Evolutionary conservation across 2,113 vertebrate species (phyloP).

Genomic region (Hippolais icterina): DNA sequence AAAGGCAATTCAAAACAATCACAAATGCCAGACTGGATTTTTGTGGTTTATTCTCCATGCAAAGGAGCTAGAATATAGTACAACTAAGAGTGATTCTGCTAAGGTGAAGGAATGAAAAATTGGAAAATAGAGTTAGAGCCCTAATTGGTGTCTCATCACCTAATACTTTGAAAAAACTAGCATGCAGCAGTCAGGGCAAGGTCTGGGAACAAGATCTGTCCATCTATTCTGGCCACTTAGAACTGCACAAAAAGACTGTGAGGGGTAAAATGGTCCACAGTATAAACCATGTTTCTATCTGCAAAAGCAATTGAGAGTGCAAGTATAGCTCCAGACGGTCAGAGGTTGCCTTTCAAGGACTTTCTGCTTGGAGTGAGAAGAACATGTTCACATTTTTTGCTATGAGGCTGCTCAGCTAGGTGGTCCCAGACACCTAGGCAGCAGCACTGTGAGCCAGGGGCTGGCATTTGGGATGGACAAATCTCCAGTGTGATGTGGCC

Average conservation of each 20-base stretch:
- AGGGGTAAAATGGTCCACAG: neutral
- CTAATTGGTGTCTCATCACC: neutral
- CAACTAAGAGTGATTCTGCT: neutral
- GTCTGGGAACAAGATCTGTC: neutral
- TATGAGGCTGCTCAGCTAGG: neutral
- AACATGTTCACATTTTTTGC: neutral
- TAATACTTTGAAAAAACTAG: neutral
- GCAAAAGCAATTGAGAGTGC: neutral
- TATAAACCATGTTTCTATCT: neutral
- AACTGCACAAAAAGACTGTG: neutral
- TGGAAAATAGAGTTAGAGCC: neutral
- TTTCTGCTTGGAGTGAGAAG: neutral
- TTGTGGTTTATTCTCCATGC: neutral
- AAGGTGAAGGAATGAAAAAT: neutral
- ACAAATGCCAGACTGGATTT: neutral
- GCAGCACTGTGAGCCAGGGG: rapidly evolving
- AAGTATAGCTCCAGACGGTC: neutral
- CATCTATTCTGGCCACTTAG: neutral
- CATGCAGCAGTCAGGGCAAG: neutral
- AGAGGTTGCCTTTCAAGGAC: neutral
- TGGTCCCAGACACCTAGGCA: neutral
- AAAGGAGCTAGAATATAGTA: neutral
- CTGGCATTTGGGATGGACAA: rapidly evolving
- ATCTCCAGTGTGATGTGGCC: rapidly evolving
- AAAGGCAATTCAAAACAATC: neutral